phyloP scores from a whole-genome alignment of 2,113 vertebrate species.

The Microcebus jonahi region DNA sequence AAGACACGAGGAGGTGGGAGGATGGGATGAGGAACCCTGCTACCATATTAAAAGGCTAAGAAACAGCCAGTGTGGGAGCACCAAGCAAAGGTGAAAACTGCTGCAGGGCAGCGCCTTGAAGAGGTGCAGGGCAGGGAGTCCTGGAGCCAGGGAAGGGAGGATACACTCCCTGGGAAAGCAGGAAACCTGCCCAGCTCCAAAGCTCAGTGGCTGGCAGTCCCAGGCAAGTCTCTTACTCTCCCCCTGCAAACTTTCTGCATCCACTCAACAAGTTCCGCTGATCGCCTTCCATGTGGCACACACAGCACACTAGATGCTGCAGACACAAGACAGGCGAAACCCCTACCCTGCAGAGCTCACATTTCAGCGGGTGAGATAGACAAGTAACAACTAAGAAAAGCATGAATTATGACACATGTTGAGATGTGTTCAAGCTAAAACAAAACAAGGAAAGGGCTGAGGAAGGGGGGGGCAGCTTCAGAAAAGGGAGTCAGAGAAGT shows the following conservation, averaged over 20 bases:
- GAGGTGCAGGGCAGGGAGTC: background rate
- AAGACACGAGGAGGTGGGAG: background rate
- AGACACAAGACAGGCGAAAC: background rate
- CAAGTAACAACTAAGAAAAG: background rate
- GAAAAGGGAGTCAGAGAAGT: background rate
- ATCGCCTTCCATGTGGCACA: background rate
- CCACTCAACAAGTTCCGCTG: background rate
- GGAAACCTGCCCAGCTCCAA: background rate
- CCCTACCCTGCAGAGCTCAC: background rate
- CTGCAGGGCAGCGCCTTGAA: background rate
- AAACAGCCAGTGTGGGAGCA: background rate
- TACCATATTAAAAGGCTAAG: background rate
- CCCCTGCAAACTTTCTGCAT: background rate
- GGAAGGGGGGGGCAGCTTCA: background rate
- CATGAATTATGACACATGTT: background rate
- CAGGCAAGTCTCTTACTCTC: background rate
- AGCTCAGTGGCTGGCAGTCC: background rate
- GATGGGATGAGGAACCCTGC: background rate
- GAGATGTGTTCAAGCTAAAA: conserved; percentile 2
- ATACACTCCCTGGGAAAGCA: background rate
- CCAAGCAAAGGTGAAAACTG: background rate
- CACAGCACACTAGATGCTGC: background rate
- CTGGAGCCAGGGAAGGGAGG: background rate
- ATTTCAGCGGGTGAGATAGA: background rate
- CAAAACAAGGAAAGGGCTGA: background rate